A percentile compares a stretch with the other conserved stretches of the same genome.
These are phyloP conservation scores for Orthosia gracilis DNA, from an alignment of 2,888 invertebrate species.

Conservation along the genomic window DNA sequence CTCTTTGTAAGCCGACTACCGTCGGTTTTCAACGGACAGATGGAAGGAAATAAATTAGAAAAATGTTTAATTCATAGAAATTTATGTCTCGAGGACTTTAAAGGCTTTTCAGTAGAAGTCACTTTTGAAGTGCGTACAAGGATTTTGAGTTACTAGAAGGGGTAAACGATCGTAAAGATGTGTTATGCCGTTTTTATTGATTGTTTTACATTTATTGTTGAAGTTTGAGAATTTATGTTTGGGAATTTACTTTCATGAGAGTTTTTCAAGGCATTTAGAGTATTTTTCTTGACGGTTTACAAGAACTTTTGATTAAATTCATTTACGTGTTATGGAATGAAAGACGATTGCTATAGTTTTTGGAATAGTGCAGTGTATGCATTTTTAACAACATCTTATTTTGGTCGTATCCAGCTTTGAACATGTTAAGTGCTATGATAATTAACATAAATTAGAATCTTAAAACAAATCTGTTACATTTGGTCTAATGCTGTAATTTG, in stretches of 20 bases:
- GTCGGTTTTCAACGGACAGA: conserved; percentile 41
- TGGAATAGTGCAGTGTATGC: too few species aligned
- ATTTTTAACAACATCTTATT: neutral
- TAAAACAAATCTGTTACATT: too few species aligned
- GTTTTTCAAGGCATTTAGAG: neutral
- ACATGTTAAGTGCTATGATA: neutral
- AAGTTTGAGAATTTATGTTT: neutral
- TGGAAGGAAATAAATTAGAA: conserved; percentile 68
- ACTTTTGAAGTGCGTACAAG: conserved; percentile 64
- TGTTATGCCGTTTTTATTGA: conserved; percentile 23
- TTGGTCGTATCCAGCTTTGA: neutral
- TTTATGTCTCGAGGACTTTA: conserved; percentile 69
- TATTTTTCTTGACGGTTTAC: neutral
- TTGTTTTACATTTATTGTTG: conserved; percentile 7
- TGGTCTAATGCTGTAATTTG: too few species aligned
- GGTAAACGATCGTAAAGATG: conserved; percentile 23
- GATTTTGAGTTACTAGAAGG: conserved; percentile 58
- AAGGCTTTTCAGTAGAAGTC: conserved; percentile 70
- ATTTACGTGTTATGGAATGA: too few species aligned
- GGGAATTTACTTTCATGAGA: neutral
- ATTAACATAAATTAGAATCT: too few species aligned
- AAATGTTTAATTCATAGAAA: conserved; percentile 78
- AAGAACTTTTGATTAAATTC: too few species aligned
- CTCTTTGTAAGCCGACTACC: conserved; percentile 19
- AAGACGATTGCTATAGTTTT: too few species aligned